Conservation (phyloP, 1,140 invertebrate genomes). For the Sipha flava region DNA sequence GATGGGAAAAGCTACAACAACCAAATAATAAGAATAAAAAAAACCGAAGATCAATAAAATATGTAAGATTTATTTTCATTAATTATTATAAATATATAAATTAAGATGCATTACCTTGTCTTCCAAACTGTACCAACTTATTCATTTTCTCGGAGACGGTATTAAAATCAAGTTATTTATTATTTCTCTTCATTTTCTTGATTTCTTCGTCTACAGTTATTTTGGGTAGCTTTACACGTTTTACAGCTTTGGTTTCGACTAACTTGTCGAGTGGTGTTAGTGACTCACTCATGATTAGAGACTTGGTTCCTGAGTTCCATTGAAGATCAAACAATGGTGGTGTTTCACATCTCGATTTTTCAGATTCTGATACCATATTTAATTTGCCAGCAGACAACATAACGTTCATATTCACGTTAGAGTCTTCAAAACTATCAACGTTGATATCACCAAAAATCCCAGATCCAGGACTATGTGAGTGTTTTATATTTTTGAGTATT, state of each 20-base stretch:
- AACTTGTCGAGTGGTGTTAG: background rate
- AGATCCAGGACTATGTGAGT: too few species aligned
- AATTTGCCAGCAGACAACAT: background rate
- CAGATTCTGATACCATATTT: background rate
- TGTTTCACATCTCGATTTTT: background rate
- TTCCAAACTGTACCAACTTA: background rate
- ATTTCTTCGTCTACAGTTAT: background rate
- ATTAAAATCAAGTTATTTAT: background rate
- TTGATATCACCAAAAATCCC: background rate
- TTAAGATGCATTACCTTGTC: too few species aligned
- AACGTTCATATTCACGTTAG: background rate
- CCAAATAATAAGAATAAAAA: too few species aligned
- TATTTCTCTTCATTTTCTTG: background rate
- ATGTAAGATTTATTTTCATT: too few species aligned
- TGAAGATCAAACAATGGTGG: background rate
- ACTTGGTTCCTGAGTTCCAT: background rate
- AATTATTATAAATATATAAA: too few species aligned
- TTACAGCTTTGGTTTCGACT: background rate
- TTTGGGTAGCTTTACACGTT: constrained; percentile 1
- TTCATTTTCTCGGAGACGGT: background rate
- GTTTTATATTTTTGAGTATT: too few species aligned
- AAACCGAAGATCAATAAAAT: too few species aligned
- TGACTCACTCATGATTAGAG: background rate
- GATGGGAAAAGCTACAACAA: too few species aligned
- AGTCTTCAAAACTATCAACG: background rate